Conservation (phyloP, 37 sponge, comb jelly and placozoan species). For the Diacarnus erythraeanus region DNA sequence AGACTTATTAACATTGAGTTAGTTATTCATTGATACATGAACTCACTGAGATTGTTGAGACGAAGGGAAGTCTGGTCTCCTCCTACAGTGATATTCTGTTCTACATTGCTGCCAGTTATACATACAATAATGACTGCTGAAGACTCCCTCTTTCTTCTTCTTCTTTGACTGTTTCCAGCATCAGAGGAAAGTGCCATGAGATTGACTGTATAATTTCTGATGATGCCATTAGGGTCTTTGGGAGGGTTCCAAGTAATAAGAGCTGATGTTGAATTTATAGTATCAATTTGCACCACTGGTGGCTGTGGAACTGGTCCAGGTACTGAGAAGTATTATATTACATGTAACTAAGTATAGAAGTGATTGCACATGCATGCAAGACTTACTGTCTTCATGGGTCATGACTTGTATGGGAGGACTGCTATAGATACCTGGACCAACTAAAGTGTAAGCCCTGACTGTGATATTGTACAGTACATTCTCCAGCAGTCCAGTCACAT, state of each 20-base stretch:
- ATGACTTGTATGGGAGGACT: background rate
- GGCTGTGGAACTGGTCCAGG: constrained; percentile 18
- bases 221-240: constrained; percentile 17
- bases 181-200: constrained; percentile 13
- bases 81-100: constrained; percentile 17
- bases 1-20: too few species aligned
- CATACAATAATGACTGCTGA: background rate
- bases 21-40: too few species aligned
- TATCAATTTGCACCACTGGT: background rate
- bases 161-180: background rate
- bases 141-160: constrained; percentile 25
- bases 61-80: constrained; percentile 9
- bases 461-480: constrained; percentile 15
- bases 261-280: constrained; percentile 5
- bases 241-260: constrained; percentile 20
- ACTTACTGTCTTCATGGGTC: constrained; percentile 35
- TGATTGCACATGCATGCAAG: too few species aligned
- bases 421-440: constrained; percentile 37
- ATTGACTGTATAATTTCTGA: constrained; percentile 23
- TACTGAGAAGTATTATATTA: constrained; percentile 1
- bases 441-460: constrained; percentile 33
- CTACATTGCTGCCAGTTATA: constrained; percentile 22
- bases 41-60: constrained; percentile 33
- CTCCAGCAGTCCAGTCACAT: constrained; percentile 18
- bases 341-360: background rate